Conservation (phyloP, 2,888 invertebrate genomes). For the Patella ulyssiponensis region DNA sequence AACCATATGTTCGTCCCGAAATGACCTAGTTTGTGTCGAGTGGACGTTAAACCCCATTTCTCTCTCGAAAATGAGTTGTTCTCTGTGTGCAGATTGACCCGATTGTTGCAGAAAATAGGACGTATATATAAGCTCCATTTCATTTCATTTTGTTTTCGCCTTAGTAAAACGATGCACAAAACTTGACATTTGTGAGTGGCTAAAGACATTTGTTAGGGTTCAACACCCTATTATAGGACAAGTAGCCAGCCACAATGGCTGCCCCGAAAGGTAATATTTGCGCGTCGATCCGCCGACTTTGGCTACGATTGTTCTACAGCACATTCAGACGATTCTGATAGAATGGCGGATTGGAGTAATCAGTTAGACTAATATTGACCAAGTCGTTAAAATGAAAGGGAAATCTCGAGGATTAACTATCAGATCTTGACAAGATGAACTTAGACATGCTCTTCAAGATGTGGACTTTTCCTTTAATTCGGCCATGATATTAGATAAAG, state of each 20-base stretch:
- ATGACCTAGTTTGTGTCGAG: too few relatives aligned
- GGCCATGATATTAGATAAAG: background rate
- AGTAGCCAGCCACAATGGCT: background rate
- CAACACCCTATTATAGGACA: background rate
- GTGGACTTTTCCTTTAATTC: background rate
- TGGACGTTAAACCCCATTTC: too few relatives aligned
- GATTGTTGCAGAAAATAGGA: too few relatives aligned
- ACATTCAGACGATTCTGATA: background rate
- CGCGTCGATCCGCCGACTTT: background rate
- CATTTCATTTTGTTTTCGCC: too few relatives aligned
- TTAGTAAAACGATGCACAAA: too few relatives aligned
- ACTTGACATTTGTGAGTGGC: too few relatives aligned
- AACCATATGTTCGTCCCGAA: too few relatives aligned
- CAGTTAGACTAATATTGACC: background rate
- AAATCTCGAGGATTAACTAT: background rate
- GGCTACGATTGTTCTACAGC: background rate
- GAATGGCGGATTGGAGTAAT: background rate
- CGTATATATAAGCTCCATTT: too few relatives aligned
- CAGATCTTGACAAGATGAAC: background rate
- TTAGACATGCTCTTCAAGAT: constrained; percentile 3
- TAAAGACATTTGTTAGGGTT: background rate
- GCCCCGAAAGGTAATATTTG: background rate
- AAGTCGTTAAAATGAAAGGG: background rate
- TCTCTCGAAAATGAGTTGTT: too few relatives aligned
- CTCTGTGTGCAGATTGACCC: too few relatives aligned